phyloP scores from a whole-genome alignment of 2,797 vertebrate genomes.

The Dryobates pubescens region DNA sequence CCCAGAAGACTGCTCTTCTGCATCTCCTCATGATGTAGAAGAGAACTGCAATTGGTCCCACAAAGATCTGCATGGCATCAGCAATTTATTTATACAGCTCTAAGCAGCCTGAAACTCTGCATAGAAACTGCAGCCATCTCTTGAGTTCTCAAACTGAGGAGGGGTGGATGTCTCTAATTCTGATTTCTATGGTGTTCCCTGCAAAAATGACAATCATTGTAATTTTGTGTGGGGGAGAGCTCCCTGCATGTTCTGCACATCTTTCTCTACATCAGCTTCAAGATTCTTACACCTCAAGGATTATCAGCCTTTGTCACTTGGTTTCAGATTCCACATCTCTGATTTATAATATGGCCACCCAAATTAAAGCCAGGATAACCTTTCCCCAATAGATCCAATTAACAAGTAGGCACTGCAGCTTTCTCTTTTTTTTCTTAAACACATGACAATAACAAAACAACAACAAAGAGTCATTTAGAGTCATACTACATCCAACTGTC shows the following conservation, averaged over 20 bases:
- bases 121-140: conserved; percentile 47
- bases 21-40: not conserved
- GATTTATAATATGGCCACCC: not conserved
- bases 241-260: not conserved
- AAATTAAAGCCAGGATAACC: conserved; percentile 5
- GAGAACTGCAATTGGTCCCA: not conserved
- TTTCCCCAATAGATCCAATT: not conserved
- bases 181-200: conserved; percentile 47
- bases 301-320: conserved; percentile 3
- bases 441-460: not conserved
- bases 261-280: conserved; percentile 17
- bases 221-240: conserved; percentile 16
- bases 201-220: conserved; percentile 52
- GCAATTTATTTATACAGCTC: conserved; percentile 47
- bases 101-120: not conserved
- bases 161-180: conserved; percentile 40
- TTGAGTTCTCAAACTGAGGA: conserved; percentile 32
- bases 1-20: not conserved
- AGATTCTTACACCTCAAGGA: conserved; percentile 27
- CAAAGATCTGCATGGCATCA: not conserved
- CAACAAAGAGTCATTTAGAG: conserved; percentile 6
- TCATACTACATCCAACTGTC: conserved; percentile 25
- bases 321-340: not conserved
- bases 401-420: not conserved
- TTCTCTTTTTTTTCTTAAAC: not conserved